Conservation (phyloP, 2,888 invertebrate species). For the Axea sp. region DNA sequence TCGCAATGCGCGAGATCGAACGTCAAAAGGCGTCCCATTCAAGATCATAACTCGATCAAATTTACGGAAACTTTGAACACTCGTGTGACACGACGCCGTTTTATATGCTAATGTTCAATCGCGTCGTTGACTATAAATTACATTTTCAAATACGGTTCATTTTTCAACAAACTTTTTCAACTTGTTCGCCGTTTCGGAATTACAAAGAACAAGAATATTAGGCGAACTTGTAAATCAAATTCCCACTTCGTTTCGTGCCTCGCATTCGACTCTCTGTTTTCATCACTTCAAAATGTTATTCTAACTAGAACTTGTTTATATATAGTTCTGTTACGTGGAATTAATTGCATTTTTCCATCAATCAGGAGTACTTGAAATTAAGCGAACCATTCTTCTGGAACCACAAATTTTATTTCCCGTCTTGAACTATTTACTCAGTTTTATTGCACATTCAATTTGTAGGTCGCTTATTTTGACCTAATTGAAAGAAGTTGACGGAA, state of each 20-base stretch:
- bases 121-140: slow-evolving; percentile 58
- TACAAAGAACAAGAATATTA: slow-evolving; percentile 54
- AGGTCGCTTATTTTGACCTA: no score
- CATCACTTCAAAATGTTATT: slow-evolving; percentile 13
- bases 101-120: slow-evolving; percentile 58
- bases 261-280: slow-evolving; percentile 7
- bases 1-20: slow-evolving; percentile 1
- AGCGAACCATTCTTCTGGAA: not conserved
- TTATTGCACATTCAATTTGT: no score
- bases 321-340: not conserved
- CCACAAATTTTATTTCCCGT: no score
- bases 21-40: slow-evolving; percentile 15
- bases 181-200: slow-evolving; percentile 41
- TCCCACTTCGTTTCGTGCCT: slow-evolving; percentile 18
- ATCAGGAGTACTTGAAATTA: not conserved
- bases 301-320: slow-evolving; percentile 21
- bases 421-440: no score
- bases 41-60: slow-evolving; percentile 51
- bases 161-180: slow-evolving; percentile 54
- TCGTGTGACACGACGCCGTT: slow-evolving; percentile 41
- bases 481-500: no score
- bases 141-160: slow-evolving; percentile 56
- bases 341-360: slow-evolving; percentile 2
- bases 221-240: slow-evolving; percentile 56
- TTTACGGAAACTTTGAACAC: slow-evolving; percentile 44